Conservation (phyloP, 2,113 vertebrate species). For the Bubo scandiacus region DNA sequence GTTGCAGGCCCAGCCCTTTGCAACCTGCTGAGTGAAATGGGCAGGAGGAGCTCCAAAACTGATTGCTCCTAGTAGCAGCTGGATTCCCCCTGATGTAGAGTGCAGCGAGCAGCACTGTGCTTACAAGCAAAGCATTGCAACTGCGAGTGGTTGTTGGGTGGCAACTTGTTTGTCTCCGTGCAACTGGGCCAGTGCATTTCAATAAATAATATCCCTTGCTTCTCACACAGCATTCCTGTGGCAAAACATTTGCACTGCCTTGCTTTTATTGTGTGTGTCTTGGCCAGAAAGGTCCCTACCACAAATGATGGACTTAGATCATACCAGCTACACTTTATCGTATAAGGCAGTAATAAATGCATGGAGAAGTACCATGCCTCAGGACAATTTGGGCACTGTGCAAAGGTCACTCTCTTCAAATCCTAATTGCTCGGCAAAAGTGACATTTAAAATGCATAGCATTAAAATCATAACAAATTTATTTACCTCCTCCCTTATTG, state of each 20-base stretch:
- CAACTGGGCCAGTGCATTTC: neutral
- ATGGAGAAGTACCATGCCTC: conserved; percentile 52
- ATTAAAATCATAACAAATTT: conserved; percentile 71
- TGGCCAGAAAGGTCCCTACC: neutral
- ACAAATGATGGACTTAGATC: neutral
- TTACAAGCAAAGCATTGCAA: neutral
- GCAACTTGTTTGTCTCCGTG: neutral
- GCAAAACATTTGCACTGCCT: neutral
- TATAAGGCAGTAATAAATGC: conserved; percentile 53
- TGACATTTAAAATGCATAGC: conserved; percentile 76
- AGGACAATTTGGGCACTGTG: conserved; percentile 52
- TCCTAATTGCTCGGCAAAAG: conserved; percentile 68
- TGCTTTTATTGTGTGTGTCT: conserved; percentile 13
- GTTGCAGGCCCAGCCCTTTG: neutral
- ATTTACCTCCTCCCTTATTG: conserved; percentile 52
- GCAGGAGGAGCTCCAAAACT: neutral
- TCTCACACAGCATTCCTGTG: neutral
- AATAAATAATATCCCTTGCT: neutral
- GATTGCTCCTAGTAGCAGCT: neutral
- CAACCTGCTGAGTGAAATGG: neutral
- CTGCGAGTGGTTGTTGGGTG: neutral
- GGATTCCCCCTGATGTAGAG: rapidly evolving
- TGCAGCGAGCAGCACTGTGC: neutral
- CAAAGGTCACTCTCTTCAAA: conserved; percentile 70
- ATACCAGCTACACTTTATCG: conserved; percentile 14